Percentiles rank a stretch among this genome's conserved stretches.
Evolutionary conservation across 1,140 invertebrate genomes (phyloP).

Genomic region (Lepidotrigona ventralis): DNA sequence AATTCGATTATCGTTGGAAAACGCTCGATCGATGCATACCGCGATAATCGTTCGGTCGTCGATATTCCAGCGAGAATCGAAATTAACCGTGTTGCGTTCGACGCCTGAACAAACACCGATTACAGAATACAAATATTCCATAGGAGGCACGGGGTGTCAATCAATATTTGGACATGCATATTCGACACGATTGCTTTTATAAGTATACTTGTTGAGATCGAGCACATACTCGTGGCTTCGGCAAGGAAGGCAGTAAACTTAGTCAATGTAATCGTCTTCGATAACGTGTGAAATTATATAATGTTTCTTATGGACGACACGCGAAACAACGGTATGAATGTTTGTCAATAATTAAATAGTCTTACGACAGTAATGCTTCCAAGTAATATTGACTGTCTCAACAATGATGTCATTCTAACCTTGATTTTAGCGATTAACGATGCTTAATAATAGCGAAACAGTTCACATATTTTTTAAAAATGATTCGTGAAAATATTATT

Average conservation of each 20-base stretch:
- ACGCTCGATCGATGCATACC: background rate
- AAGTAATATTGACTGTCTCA: background rate
- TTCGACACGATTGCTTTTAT: background rate
- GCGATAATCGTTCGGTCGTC: background rate
- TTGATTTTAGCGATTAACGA: background rate
- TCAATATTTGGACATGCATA: conserved; percentile 15
- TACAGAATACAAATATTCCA: conserved; percentile 20
- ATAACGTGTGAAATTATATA: conserved; percentile 30
- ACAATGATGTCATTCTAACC: background rate
- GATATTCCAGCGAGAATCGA: background rate
- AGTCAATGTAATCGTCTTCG: conserved; percentile 1
- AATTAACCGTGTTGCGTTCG: background rate
- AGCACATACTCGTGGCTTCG: background rate
- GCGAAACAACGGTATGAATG: background rate
- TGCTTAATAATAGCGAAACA: background rate
- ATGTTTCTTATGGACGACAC: background rate
- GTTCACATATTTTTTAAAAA: background rate
- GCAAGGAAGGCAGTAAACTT: background rate
- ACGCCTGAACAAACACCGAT: background rate
- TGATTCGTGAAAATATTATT: background rate
- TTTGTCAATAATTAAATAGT: conserved; percentile 22
- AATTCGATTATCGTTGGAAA: conserved; percentile 42
- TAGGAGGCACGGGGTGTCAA: background rate
- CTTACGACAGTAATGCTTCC: background rate
- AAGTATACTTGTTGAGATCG: conserved; percentile 15